phyloP scores from a whole-genome alignment of 2,888 invertebrate genomes.

The Leucoma salicis region DNA sequence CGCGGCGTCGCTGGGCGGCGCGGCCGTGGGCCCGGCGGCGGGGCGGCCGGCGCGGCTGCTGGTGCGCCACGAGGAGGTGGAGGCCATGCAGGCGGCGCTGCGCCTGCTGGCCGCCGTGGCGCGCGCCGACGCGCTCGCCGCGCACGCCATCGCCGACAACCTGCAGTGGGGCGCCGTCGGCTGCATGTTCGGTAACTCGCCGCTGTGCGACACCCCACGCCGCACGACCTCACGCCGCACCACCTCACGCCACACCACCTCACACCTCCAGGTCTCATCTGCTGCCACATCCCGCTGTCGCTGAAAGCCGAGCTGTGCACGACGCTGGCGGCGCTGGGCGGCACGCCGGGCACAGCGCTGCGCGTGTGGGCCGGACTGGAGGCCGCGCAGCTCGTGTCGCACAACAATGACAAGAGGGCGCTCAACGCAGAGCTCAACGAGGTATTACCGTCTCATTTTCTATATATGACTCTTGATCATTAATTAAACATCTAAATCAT shows the following conservation, averaged over 20 bases:
- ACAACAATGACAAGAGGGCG: conserved; percentile 84
- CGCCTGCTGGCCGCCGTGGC: conserved; percentile 90
- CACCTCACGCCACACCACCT: too few species aligned
- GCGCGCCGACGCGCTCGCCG: conserved; percentile 87
- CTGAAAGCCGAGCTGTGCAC: conserved; percentile 92
- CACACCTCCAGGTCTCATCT: conserved; percentile 87
- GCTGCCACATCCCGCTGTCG: conserved; percentile 92
- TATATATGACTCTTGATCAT: too few species aligned
- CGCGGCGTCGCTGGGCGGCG: conserved; percentile 78
- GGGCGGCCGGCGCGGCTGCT: conserved; percentile 63
- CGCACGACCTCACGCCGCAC: too few species aligned
- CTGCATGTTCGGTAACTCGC: conserved; percentile 83
- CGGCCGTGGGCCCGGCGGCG: conserved; percentile 58
- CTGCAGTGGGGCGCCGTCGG: conserved; percentile 93
- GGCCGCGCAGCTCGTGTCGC: conserved; percentile 88
- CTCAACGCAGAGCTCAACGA: conserved; percentile 94
- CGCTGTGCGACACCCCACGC: too few species aligned
- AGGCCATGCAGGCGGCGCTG: conserved; percentile 92
- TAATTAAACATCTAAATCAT: too few species aligned
- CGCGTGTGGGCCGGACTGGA: conserved; percentile 94
- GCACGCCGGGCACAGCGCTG: conserved; percentile 88
- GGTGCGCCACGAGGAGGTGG: conserved; percentile 82
- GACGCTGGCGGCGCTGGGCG: conserved; percentile 90
- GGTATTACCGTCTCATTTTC: too few species aligned
- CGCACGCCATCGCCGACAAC: conserved; percentile 92